Conservation (phyloP, 2,888 invertebrate genomes). For the Silvanus unidentatus region DNA sequence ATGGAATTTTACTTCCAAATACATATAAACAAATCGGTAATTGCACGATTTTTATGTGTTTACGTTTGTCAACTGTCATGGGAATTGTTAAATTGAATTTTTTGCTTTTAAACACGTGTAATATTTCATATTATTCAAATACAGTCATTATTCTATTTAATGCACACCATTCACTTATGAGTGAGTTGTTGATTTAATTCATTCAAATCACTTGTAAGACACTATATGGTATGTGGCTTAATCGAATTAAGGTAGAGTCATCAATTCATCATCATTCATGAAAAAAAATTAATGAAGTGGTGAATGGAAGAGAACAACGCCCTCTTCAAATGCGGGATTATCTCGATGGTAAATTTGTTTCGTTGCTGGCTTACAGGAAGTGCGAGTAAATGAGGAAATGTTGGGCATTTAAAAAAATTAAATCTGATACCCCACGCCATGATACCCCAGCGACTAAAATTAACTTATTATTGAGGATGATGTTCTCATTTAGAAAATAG, state of each 20-base stretch:
- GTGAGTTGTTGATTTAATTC: constrained; percentile 20
- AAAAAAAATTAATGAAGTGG: constrained; percentile 8
- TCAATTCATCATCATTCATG: constrained; percentile 21
- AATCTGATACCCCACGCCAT: constrained; percentile 25
- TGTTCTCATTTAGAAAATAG: too few relatives aligned
- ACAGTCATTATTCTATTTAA: constrained; percentile 28
- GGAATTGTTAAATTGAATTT: too few relatives aligned
- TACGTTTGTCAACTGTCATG: too few relatives aligned
- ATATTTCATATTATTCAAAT: constrained; percentile 14
- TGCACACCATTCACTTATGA: constrained; percentile 9
- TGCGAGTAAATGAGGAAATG: constrained; percentile 34
- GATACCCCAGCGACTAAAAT: neutral
- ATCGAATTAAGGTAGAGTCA: constrained; percentile 28
- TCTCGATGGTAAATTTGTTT: constrained; percentile 14
- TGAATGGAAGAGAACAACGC: constrained; percentile 30
- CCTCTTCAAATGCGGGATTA: constrained; percentile 29
- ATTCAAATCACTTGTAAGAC: constrained; percentile 17
- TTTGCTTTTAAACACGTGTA: constrained; percentile 12
- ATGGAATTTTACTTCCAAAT: too few relatives aligned
- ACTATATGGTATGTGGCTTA: constrained; percentile 20
- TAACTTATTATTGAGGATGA: too few relatives aligned
- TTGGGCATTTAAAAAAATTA: constrained; percentile 25
- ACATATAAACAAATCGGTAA: too few relatives aligned
- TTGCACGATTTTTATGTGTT: too few relatives aligned
- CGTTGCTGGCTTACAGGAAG: constrained; percentile 25